Percentiles rank a stretch among this genome's conserved stretches.
Conservation (phyloP, 30 jellyfish, hydroid and myxozoan genomes). For the Rhopilema esculentum region DNA sequence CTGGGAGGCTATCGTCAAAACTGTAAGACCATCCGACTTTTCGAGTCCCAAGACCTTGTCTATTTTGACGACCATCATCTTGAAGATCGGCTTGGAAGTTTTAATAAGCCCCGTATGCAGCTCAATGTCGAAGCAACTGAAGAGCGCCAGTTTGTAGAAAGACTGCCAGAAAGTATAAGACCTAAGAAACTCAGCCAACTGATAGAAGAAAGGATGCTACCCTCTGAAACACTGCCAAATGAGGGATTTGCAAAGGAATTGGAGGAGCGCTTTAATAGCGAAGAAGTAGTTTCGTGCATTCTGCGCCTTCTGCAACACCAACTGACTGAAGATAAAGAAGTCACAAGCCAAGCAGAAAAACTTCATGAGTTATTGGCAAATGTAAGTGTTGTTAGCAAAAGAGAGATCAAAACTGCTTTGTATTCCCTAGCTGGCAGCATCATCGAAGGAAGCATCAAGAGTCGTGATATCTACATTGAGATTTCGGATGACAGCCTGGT, state of each 20-base stretch:
- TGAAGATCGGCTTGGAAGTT: constrained; percentile 33
- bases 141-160: constrained; percentile 1
- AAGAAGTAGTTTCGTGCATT: constrained; percentile 40
- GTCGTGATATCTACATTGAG: neutral
- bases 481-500: neutral
- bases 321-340: neutral
- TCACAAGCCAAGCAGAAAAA: neutral
- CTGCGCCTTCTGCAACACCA: constrained; percentile 72
- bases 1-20: constrained; percentile 44
- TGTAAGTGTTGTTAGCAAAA: neutral
- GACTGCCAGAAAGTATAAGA: constrained; percentile 23
- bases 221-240: constrained; percentile 13
- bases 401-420: neutral
- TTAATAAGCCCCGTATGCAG: constrained; percentile 30
- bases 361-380: neutral
- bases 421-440: neutral
- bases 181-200: constrained; percentile 64
- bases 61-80: constrained; percentile 60
- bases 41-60: constrained; percentile 41
- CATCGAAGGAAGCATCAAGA: constrained; percentile 6
- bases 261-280: constrained; percentile 22
- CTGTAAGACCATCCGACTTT: constrained; percentile 7
- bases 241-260: constrained; percentile 58
- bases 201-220: constrained; percentile 43
- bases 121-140: neutral